phyloP scores from a whole-genome alignment of 2,797 vertebrate genomes.

The Sebastes nivosus region DNA sequence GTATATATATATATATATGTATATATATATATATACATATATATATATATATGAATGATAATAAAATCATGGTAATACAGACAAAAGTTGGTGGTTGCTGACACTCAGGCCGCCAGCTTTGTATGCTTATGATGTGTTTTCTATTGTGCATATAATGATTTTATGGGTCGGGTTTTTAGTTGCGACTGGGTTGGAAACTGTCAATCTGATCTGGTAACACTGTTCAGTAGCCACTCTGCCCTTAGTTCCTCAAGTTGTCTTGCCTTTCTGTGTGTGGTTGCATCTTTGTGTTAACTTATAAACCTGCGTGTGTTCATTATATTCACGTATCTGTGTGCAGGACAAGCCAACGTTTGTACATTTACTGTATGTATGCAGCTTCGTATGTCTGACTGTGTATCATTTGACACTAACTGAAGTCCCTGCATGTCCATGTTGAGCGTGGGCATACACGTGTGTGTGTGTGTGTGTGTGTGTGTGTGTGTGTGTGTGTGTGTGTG shows the following conservation, averaged over 20 bases:
- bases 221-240: background rate
- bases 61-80: too few relatives aligned
- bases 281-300: background rate
- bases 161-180: too few relatives aligned
- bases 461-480: conserved; percentile 7
- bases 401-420: background rate
- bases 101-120: too few relatives aligned
- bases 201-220: too few relatives aligned
- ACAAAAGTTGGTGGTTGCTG: too few relatives aligned
- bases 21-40: too few relatives aligned
- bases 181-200: too few relatives aligned
- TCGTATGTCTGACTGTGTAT: background rate
- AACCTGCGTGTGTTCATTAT: background rate
- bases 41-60: too few relatives aligned
- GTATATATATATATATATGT: too few relatives aligned
- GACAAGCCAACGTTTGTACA: background rate
- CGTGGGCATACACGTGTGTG: background rate
- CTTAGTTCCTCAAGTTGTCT: background rate
- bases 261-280: background rate
- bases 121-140: too few relatives aligned
- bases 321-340: background rate
- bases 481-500: background rate
- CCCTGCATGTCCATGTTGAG: background rate
- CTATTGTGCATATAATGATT: too few relatives aligned
- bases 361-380: background rate